Evolutionary conservation across 1,140 invertebrate species (phyloP), one percentile per base, ranked within the genome.

Genomic region (Calephelis nemesis): DNA sequence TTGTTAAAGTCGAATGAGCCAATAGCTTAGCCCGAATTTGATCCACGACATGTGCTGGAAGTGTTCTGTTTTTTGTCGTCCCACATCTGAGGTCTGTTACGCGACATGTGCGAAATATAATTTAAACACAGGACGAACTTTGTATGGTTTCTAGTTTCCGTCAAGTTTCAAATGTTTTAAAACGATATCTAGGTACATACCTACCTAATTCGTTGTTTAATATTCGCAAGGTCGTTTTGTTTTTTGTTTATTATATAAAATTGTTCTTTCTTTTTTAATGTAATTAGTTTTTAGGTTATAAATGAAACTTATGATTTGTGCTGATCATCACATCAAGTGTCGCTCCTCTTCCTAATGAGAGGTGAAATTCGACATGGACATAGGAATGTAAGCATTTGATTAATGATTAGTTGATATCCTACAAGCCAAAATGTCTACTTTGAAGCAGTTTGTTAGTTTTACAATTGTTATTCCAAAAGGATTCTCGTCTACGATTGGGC

Each of bases 11-110:
- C 19, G 8, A 50, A 40, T 47, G 52, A 52, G 11, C 45, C 19
- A 63, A 66, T 63, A 68, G 47, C 66, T 82, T 78, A 65, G 72
- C 77, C 76, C 70, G 74, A 85, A 88, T 84, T 78, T 74, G 71
- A 72, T 72, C 70, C 84, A 62, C 73, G 76, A 89, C 82, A 87
- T 85, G 79, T 87, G 88, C 74, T 68, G 70, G 73, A 62, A 75
- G 77, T 68, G 70, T 71, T 81, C 84, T 85, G 87, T 88, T 91
- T 91, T 91, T 89, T 89, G 84, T 87, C 84, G 80, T 71, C 77
- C 75, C 69, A 83, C 83, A 88, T 84, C 75, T 79, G 82, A 88
- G 79, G 80, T 81, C 84, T 79, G 79, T 74, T 77, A 65, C 66
- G 75, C 75, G 77, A 88, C 87, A 91, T 91, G 81, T 88, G 87